Conservation (phyloP, 2,888 invertebrate genomes). For the Plagodis pulveraria region DNA sequence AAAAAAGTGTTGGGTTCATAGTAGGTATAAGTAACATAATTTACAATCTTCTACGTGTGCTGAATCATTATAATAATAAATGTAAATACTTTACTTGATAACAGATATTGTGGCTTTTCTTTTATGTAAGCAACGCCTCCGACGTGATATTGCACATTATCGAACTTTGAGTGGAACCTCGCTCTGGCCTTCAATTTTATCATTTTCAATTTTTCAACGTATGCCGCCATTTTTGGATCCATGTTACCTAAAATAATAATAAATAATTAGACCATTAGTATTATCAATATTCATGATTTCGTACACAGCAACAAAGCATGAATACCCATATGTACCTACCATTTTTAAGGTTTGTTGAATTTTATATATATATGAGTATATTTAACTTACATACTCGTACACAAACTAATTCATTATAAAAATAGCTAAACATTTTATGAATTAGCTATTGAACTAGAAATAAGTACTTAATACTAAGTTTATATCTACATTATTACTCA, state of each 20-base stretch:
- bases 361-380: no score
- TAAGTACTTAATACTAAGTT: neutral
- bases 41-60: no score
- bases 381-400: no score
- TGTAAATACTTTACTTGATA: constrained; percentile 52
- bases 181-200: constrained; percentile 58
- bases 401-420: neutral
- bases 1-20: no score
- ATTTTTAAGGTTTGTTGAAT: no score
- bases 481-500: constrained; percentile 52
- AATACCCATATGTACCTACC: no score
- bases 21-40: no score
- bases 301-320: no score
- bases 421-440: no score
- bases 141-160: constrained; percentile 62
- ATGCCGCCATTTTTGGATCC: constrained; percentile 63
- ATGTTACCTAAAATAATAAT: constrained; percentile 55
- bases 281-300: neutral
- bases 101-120: constrained; percentile 57
- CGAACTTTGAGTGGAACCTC: constrained; percentile 52
- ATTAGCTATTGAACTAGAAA: neutral
- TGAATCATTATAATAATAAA: constrained; percentile 1
- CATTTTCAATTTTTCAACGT: constrained; percentile 63
- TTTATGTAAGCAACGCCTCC: constrained; percentile 57
- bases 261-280: neutral